Evolutionary conservation across 37 sponge, comb jelly and placozoan genomes (phyloP).

Genomic region (Oscarella lobularis): DNA sequence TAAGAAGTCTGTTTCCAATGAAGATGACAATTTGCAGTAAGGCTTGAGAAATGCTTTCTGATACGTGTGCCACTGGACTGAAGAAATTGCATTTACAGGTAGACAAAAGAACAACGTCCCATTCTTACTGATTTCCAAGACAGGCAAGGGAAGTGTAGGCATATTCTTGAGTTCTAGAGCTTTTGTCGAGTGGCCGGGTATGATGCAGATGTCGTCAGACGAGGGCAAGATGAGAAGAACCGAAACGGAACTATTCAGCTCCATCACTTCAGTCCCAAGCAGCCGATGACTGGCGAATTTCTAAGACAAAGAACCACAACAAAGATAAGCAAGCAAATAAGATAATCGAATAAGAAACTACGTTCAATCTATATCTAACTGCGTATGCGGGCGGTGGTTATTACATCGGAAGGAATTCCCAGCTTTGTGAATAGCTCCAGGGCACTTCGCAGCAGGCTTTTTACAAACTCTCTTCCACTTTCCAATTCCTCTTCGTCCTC

Average conservation of each 20-base stretch:
- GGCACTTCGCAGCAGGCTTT: neutral
- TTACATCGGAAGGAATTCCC: neutral
- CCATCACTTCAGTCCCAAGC: conserved; percentile 62
- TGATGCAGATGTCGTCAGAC: conserved; percentile 55
- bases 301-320: too few species aligned
- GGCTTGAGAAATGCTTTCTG: neutral
- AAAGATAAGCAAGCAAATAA: too few species aligned
- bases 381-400: too few species aligned
- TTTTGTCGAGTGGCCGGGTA: conserved; percentile 28
- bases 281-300: conserved; percentile 42
- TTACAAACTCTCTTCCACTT: neutral
- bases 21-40: neutral
- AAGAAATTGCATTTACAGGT: too few species aligned
- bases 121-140: neutral
- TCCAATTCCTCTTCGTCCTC: neutral
- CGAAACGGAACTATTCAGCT: conserved; percentile 62
- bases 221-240: conserved; percentile 62
- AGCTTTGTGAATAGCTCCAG: neutral
- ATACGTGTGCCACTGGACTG: neutral
- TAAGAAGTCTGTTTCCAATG: neutral
- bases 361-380: neutral
- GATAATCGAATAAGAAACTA: neutral
- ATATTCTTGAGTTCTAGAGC: neutral
- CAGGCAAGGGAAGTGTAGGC: neutral
- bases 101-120: too few species aligned